A percentile compares a stretch with the other conserved stretches of the same genome.
phyloP scores from a whole-genome alignment of 2,888 invertebrate species.

The Orthonychiurus folsomi region DNA sequence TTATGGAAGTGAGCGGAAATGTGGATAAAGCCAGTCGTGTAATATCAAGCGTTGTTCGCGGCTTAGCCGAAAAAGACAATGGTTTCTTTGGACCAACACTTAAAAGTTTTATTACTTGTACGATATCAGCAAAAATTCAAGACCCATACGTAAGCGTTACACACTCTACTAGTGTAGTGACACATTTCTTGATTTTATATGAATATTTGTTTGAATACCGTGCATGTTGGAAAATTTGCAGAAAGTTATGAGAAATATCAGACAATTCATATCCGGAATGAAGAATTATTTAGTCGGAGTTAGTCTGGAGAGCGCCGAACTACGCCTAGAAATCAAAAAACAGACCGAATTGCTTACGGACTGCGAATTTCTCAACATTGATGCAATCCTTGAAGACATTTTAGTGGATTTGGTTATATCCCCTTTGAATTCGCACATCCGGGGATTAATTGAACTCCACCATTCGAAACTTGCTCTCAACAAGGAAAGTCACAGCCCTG shows the following conservation, averaged over 20 bases:
- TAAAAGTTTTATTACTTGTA: slow-evolving; percentile 39
- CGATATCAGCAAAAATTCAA: slow-evolving; percentile 37
- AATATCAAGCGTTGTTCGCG: slow-evolving; percentile 30
- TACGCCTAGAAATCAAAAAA: slow-evolving; percentile 36
- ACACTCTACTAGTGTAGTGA: background rate
- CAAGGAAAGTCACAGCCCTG: background rate
- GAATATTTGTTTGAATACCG: background rate
- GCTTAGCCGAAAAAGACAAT: slow-evolving; percentile 32
- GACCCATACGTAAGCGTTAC: slow-evolving; percentile 32
- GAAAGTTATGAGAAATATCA: slow-evolving; percentile 51
- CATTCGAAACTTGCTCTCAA: background rate
- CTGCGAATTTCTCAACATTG: slow-evolving; percentile 88
- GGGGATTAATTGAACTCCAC: slow-evolving; percentile 6
- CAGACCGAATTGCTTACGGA: slow-evolving; percentile 55
- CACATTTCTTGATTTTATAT: background rate
- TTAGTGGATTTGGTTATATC: slow-evolving; percentile 84
- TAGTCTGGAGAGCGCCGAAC: slow-evolving; percentile 31
- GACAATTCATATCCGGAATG: slow-evolving; percentile 97
- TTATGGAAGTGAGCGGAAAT: slow-evolving; percentile 35
- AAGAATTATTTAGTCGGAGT: slow-evolving; percentile 79
- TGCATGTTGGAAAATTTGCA: too few relatives aligned
- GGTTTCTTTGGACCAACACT: slow-evolving; percentile 40
- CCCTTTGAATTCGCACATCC: slow-evolving; percentile 70
- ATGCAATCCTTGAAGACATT: slow-evolving; percentile 87
- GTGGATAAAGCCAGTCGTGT: slow-evolving; percentile 34